These are phyloP conservation scores for Maccullochella peelii DNA, from an alignment of 2,113 vertebrate species.

Conservation along the genomic window DNA sequence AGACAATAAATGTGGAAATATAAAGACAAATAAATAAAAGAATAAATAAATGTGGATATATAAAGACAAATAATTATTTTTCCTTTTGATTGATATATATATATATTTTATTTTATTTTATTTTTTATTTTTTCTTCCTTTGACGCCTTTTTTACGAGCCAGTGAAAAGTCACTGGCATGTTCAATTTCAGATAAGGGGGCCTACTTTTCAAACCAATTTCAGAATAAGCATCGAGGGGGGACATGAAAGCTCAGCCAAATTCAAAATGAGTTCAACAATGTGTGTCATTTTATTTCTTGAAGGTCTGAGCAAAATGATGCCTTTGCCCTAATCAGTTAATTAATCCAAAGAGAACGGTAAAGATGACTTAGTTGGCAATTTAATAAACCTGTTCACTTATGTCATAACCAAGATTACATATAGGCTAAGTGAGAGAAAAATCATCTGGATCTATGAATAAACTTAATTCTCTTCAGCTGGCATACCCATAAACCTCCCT, in stretches of 20 bases:
- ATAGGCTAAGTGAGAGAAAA: not conserved
- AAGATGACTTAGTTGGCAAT: not conserved
- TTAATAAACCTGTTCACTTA: conserved; percentile 14
- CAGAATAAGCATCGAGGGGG: conserved; percentile 37
- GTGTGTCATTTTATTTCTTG: conserved; percentile 2
- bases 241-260: conserved; percentile 49
- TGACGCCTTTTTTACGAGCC: conserved; percentile 43
- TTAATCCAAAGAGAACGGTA: not conserved
- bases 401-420: not conserved
- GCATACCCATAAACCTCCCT: not conserved
- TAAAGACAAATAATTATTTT: too few species aligned
- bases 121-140: too few species aligned
- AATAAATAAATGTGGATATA: too few species aligned
- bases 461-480: conserved; percentile 1
- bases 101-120: too few species aligned
- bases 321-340: conserved; percentile 23
- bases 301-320: conserved; percentile 15
- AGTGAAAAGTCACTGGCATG: conserved; percentile 57
- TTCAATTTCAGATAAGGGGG: conserved; percentile 73
- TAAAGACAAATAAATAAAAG: too few species aligned
- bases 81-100: too few species aligned
- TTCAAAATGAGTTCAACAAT: conserved; percentile 44
- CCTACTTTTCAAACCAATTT: conserved; percentile 63
- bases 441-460: conserved; percentile 14
- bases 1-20: too few species aligned